These are phyloP conservation scores for Drosophila trichaetosa DNA, from an alignment of 2,888 invertebrate species.

Conservation along the genomic window DNA sequence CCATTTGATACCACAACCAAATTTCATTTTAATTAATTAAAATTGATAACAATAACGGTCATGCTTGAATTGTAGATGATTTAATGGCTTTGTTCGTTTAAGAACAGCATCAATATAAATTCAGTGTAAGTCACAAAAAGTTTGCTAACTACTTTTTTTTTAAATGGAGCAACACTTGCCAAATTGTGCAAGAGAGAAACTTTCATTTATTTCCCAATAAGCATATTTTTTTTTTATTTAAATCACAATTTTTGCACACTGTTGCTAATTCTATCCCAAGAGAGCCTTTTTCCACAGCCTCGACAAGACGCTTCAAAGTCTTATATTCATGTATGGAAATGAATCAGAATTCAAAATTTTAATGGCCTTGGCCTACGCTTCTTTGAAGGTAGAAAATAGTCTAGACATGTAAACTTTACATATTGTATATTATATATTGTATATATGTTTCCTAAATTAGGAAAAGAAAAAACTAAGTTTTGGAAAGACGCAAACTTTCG, in stretches of 20 bases:
- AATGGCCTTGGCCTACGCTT: neutral
- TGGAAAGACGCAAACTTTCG: neutral
- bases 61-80: constrained; percentile 27
- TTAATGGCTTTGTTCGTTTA: constrained; percentile 25
- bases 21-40: constrained; percentile 78
- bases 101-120: neutral
- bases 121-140: neutral
- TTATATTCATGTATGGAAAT: neutral
- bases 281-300: neutral
- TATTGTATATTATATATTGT: neutral
- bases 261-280: neutral
- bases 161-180: neutral
- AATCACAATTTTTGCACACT: neutral
- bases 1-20: constrained; percentile 57
- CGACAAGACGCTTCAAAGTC: neutral
- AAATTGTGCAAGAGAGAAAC: neutral
- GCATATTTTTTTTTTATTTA: neutral
- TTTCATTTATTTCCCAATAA: neutral
- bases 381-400: neutral
- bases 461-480: neutral
- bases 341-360: neutral
- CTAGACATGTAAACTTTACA: neutral
- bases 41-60: constrained; percentile 68
- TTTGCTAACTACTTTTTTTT: neutral
- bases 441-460: neutral